Percentiles rank a stretch among this genome's conserved stretches.
Conservation (phyloP, 2,113 vertebrate genomes). For the Suncus etruscus region DNA sequence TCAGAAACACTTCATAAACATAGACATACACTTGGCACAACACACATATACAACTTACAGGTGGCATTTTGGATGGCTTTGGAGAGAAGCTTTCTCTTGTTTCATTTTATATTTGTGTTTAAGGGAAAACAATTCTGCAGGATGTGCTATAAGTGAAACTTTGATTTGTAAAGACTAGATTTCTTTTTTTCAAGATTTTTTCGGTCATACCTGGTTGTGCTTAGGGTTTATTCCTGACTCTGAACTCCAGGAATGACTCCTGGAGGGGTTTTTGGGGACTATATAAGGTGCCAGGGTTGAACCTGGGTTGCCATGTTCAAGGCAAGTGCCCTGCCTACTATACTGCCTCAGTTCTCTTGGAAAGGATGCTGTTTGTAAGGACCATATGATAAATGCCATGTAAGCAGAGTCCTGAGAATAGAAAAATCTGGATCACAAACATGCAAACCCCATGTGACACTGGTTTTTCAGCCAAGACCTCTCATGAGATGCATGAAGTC, state of each 20-base stretch:
- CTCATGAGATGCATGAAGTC: too few species aligned
- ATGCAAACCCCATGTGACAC: background rate
- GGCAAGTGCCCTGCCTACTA: too few species aligned
- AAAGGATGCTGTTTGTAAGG: background rate
- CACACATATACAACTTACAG: background rate
- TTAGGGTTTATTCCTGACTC: too few species aligned
- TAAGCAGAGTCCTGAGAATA: background rate
- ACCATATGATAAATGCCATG: background rate
- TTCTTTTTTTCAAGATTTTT: too few species aligned
- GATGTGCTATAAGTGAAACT: background rate
- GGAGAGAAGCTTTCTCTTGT: too few species aligned
- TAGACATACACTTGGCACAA: background rate
- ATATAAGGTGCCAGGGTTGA: too few species aligned
- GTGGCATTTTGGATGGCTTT: background rate
- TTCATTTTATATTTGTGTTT: too few species aligned
- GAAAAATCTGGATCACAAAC: background rate
- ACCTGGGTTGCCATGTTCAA: too few species aligned
- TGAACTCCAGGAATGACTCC: too few species aligned
- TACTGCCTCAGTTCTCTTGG: background rate
- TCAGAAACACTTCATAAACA: background rate
- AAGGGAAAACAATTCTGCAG: conserved; percentile 39
- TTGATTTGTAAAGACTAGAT: background rate
- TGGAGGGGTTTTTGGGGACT: too few species aligned
- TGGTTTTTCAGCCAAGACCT: background rate
- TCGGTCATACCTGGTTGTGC: too few species aligned